Evolutionary conservation across 1,140 invertebrate genomes (phyloP), one percentile per base, ranked within the genome.

Genomic region (Whitmania pigra): DNA sequence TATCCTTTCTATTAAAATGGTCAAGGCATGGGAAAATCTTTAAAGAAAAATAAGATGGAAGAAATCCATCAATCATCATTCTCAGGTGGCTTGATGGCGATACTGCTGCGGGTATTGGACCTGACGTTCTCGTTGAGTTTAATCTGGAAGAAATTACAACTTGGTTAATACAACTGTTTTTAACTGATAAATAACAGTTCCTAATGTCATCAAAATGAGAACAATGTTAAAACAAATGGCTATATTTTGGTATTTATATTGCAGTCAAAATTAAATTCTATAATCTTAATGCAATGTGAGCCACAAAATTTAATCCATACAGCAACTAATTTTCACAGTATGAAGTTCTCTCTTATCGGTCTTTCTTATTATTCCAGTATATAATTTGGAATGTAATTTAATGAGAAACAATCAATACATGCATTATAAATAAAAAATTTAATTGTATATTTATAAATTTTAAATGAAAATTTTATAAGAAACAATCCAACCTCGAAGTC

Each of bases 91-190:
- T 70, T 53, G 53, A 27, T 22, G 57, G 53, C 49, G 20, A 70
- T 49, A n/a, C 69, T 70, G 69, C 69, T 70, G n/a, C 69, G 40
- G 43, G 31, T 53, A 22, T 70, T 49, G 13, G 49, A 70, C 29
- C 69, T 36, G n/a, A 49, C 18, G 17, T 70, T 70, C 29, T 70
- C 69, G 29, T 70, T 70, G 36, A 70, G 29, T 31, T 25, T 70
- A 13, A 70, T 36, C 69, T 70, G 53, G n/a, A 63, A 63, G 20
- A 20, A 13, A n/a, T n/a, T 18, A n/a, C 2, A 57, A 3, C 20
- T 57, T n/a, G 25, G 20, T 57, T 57, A n/a, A 57, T 2, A 57
- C 20, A 57, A 36, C 31, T 36, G 6, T 6, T 9, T 57, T n/a
- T 57, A 9, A 57, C 9, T 20, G 20, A n/a, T 5, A 20, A 57